phyloP scores from a whole-genome alignment of 2,113 vertebrate genomes.

The Mustela nigripes region DNA sequence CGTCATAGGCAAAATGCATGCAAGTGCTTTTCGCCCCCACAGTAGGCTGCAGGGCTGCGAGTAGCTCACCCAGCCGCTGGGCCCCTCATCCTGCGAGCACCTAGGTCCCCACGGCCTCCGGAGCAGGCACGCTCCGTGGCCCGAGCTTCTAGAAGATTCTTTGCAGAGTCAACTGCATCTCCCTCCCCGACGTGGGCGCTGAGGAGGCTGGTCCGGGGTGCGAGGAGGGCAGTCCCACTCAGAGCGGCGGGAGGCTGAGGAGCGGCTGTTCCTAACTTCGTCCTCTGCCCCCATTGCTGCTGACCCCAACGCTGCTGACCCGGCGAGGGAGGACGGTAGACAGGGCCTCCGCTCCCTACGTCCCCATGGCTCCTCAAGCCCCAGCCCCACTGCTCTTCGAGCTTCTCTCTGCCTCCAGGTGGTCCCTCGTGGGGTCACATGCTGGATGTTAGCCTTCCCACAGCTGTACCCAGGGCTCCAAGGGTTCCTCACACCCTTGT shows the following conservation, averaged over 20 bases:
- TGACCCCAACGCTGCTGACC: not conserved
- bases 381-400: not conserved
- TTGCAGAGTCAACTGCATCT: accelerated
- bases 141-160: not conserved
- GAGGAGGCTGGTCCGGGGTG: not conserved
- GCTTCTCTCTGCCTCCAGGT: not conserved
- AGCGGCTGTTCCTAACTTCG: not conserved
- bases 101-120: not conserved
- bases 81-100: not conserved
- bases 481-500: not conserved
- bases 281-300: not conserved
- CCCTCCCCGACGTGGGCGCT: slow-evolving; percentile 86
- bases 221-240: not conserved
- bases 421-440: accelerated
- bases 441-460: not conserved
- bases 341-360: not conserved
- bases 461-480: not conserved
- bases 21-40: not conserved
- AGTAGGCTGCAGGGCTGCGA: not conserved
- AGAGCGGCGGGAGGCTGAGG: not conserved
- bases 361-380: not conserved
- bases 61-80: accelerated
- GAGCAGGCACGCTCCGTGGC: accelerated
- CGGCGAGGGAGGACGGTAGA: no score
- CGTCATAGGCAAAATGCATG: not conserved